These are phyloP conservation scores for Tupiocoris notatus DNA, from an alignment of 2,888 invertebrate genomes.

Conservation along the genomic window DNA sequence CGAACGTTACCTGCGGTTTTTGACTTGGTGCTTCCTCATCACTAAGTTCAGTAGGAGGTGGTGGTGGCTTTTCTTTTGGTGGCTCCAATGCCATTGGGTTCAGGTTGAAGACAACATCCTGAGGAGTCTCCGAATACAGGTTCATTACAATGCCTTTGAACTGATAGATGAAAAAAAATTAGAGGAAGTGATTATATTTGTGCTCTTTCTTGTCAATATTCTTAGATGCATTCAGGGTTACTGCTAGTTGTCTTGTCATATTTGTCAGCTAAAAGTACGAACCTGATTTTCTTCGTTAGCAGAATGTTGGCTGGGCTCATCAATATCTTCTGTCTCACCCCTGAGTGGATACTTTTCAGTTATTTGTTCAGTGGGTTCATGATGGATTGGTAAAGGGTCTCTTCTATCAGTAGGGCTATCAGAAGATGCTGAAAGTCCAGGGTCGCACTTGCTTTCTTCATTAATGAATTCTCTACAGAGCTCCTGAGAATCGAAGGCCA, in stretches of 20 bases:
- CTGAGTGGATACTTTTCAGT: too few relatives aligned
- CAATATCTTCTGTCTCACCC: too few relatives aligned
- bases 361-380: background rate
- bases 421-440: background rate
- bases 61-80: constrained; percentile 83
- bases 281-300: too few relatives aligned
- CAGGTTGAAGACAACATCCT: constrained; percentile 56
- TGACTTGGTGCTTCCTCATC: constrained; percentile 53
- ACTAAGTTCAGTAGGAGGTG: constrained; percentile 65
- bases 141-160: constrained; percentile 39
- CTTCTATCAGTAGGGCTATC: background rate
- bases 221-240: too few relatives aligned
- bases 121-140: constrained; percentile 27
- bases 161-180: constrained; percentile 6
- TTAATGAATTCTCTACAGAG: constrained; percentile 32
- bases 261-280: too few relatives aligned
- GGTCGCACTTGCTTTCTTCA: constrained; percentile 23
- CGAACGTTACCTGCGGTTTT: constrained; percentile 22
- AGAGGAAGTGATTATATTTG: too few relatives aligned
- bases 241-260: too few relatives aligned
- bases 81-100: constrained; percentile 67
- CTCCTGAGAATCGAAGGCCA: constrained; percentile 13
- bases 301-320: too few relatives aligned
- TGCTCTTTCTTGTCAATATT: too few relatives aligned
- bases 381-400: background rate